These are phyloP conservation scores for Hippocampus barbouri DNA, from an alignment of 2,113 vertebrate genomes.

Conservation along the genomic window DNA sequence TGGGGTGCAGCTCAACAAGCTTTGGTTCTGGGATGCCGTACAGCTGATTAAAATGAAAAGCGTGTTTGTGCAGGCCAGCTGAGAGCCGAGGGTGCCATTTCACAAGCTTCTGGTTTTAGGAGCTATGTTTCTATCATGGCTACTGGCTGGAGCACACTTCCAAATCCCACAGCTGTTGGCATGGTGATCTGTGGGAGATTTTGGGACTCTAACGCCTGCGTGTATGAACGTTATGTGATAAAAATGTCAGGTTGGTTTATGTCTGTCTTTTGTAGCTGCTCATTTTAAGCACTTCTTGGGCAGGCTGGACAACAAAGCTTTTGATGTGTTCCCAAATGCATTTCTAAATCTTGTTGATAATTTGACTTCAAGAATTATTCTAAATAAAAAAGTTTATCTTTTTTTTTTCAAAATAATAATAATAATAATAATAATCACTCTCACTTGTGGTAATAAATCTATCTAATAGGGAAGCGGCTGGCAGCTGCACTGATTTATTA, in stretches of 20 bases:
- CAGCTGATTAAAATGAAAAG: slow-evolving; percentile 8
- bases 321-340: neutral
- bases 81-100: slow-evolving; percentile 41
- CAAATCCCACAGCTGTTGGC: slow-evolving; percentile 52
- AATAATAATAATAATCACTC: neutral
- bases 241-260: slow-evolving; percentile 32
- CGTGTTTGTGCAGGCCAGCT: neutral
- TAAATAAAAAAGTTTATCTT: neutral
- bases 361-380: neutral
- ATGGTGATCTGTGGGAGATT: slow-evolving; percentile 31
- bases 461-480: neutral
- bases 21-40: slow-evolving; percentile 9
- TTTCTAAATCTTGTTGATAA: neutral
- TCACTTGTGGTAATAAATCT: neutral
- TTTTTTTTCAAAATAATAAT: neutral
- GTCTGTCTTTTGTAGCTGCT: slow-evolving; percentile 27
- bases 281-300: slow-evolving; percentile 37
- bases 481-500: neutral
- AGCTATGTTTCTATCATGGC: slow-evolving; percentile 50
- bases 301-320: neutral
- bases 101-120: slow-evolving; percentile 43
- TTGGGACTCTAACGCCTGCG: slow-evolving; percentile 7
- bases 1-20: slow-evolving; percentile 8
- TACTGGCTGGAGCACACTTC: slow-evolving; percentile 31
- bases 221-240: slow-evolving; percentile 2